These are phyloP conservation scores for Melitaea athalia DNA, from an alignment of 2,888 invertebrate species.

Conservation along the genomic window DNA sequence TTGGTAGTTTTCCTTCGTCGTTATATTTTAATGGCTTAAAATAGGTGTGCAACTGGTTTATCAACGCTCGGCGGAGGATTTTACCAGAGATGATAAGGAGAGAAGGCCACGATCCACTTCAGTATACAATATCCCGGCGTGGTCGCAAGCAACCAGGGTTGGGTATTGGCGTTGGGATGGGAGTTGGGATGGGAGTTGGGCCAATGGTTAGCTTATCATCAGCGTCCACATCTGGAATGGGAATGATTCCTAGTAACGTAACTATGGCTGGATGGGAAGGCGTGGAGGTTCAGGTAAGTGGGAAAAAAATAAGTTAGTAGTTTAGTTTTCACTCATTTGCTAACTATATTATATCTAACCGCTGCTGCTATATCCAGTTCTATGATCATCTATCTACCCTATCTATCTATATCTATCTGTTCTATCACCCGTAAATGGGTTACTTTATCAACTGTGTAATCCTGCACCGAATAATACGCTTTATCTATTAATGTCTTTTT, in stretches of 20 bases:
- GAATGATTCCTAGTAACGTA: conserved; percentile 51
- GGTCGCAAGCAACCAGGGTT: conserved; percentile 86
- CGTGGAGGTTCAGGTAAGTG: conserved; percentile 65
- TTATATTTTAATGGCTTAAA: background rate
- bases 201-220: conserved; percentile 51
- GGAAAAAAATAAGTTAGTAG: background rate
- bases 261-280: conserved; percentile 68
- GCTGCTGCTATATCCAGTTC: too few relatives aligned
- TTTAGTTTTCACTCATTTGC: too few relatives aligned
- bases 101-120: conserved; percentile 94
- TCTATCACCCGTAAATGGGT: too few relatives aligned
- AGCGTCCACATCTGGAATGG: conserved; percentile 55
- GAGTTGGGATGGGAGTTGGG: conserved; percentile 52
- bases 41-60: conserved; percentile 90
- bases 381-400: too few relatives aligned
- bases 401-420: too few relatives aligned
- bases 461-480: too few relatives aligned
- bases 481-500: too few relatives aligned
- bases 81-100: conserved; percentile 95
- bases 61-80: conserved; percentile 95
- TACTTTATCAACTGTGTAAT: too few relatives aligned
- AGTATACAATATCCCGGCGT: conserved; percentile 94
- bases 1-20: background rate
- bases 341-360: too few relatives aligned
- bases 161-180: conserved; percentile 43